Percentiles rank a stretch among this genome's conserved stretches.
These are phyloP conservation scores for Andrena trimmerana DNA, from an alignment of 2,888 invertebrate genomes.

Conservation along the genomic window DNA sequence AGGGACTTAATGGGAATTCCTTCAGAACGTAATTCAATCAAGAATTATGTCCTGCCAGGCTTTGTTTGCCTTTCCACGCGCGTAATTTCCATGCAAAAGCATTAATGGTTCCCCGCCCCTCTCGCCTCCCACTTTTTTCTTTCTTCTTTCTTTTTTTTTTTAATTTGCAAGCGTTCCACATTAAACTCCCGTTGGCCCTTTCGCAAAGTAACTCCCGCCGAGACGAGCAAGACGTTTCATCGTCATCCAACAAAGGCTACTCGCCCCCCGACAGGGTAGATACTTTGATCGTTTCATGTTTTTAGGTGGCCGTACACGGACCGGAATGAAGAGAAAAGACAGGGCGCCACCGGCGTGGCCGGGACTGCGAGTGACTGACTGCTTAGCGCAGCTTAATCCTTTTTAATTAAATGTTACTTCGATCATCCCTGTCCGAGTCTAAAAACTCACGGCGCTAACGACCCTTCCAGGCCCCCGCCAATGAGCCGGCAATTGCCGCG, in stretches of 20 bases:
- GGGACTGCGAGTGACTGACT: conserved; percentile 72
- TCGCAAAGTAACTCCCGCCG: conserved; percentile 30
- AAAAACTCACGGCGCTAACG: conserved; percentile 22
- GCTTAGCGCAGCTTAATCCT: conserved; percentile 79
- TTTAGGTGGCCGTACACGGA: conserved; percentile 56
- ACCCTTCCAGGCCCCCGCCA: background rate
- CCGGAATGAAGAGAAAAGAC: conserved; percentile 57
- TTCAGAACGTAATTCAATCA: conserved; percentile 1
- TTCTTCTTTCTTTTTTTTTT: conserved; percentile 19
- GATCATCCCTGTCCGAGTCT: conserved; percentile 63
- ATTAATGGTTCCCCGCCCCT: background rate
- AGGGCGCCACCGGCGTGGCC: conserved; percentile 37
- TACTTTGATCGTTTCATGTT: conserved; percentile 74
- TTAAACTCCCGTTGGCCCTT: conserved; percentile 15
- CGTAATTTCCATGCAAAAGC: background rate
- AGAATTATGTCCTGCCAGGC: background rate
- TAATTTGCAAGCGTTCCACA: conserved; percentile 3
- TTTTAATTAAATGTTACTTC: conserved; percentile 81
- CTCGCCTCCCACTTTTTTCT: background rate
- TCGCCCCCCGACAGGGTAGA: conserved; percentile 18
- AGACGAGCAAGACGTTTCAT: conserved; percentile 44
- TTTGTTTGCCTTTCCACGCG: background rate
- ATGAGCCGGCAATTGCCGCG: no score
- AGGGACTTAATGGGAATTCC: background rate
- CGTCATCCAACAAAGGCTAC: conserved; percentile 51